phyloP scores from a whole-genome alignment of 2,797 vertebrate genomes.

The Sebastes kiyomatsui region DNA sequence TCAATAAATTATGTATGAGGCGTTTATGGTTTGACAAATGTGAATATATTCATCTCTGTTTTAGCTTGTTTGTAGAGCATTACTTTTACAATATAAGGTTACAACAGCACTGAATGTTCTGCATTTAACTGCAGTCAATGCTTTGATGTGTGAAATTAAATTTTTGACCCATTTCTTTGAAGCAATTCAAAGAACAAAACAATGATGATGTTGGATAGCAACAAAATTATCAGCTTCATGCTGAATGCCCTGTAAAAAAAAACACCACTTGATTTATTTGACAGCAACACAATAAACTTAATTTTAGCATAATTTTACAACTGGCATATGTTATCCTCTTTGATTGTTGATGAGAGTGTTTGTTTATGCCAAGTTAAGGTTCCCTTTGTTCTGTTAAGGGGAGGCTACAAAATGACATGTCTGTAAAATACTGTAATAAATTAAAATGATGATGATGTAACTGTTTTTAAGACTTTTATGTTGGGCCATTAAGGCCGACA shows the following conservation, averaged over 20 bases:
- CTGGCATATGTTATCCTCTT: constrained; percentile 12
- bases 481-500: constrained; percentile 39
- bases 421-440: constrained; percentile 29
- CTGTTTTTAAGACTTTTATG: constrained; percentile 36
- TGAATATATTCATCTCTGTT: constrained; percentile 23
- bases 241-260: background rate
- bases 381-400: constrained; percentile 27
- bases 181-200: constrained; percentile 22
- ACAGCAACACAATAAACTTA: constrained; percentile 33
- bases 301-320: constrained; percentile 11
- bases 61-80: constrained; percentile 10
- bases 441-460: constrained; percentile 47
- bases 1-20: constrained; percentile 47
- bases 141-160: background rate
- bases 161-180: background rate
- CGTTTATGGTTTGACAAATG: constrained; percentile 39
- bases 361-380: constrained; percentile 38
- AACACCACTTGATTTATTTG: constrained; percentile 8
- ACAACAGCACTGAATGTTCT: constrained; percentile 1
- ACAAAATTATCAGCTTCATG: constrained; percentile 1
- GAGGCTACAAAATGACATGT: constrained; percentile 26
- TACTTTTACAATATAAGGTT: constrained; percentile 14
- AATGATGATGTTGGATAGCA: constrained; percentile 2
- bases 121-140: constrained; percentile 22
- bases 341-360: constrained; percentile 33